These are phyloP conservation scores for Grammomys dolichurus DNA, from an alignment of 2,113 vertebrate species.

Conservation along the genomic window DNA sequence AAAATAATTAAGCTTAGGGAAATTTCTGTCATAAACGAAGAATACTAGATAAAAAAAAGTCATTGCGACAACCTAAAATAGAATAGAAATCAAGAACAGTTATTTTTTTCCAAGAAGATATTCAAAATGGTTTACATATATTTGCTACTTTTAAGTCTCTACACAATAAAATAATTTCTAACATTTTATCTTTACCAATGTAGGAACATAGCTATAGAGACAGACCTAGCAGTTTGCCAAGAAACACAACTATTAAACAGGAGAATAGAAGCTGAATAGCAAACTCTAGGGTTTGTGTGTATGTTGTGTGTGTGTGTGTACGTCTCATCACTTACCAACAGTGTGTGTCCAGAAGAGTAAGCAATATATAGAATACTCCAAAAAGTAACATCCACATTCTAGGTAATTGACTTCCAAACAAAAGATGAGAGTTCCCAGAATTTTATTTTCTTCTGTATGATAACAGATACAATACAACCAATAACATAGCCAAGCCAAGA, in stretches of 20 bases:
- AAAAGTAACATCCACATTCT: not conserved
- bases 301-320: no score
- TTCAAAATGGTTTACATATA: not conserved
- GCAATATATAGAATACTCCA: not conserved
- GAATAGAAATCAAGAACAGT: not conserved
- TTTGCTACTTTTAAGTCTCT: not conserved
- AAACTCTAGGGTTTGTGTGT: not conserved
- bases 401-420: not conserved
- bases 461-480: slow-evolving; percentile 45
- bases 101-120: not conserved
- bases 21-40: not conserved
- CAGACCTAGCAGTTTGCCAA: not conserved
- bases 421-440: slow-evolving; percentile 29
- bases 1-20: not conserved
- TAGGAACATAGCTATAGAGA: not conserved
- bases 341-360: not conserved
- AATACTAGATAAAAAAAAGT: not conserved
- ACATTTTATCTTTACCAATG: not conserved
- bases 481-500: not conserved
- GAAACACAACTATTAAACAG: not conserved
- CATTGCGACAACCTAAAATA: not conserved
- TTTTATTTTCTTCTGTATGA: not conserved
- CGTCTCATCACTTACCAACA: not conserved
- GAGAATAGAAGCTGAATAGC: not conserved
- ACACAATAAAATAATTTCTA: not conserved